A percentile compares a stretch with the other conserved stretches of the same genome.
These are phyloP conservation scores for Ooceraea biroi DNA, from an alignment of 1,140 invertebrate species.

Conservation along the genomic window DNA sequence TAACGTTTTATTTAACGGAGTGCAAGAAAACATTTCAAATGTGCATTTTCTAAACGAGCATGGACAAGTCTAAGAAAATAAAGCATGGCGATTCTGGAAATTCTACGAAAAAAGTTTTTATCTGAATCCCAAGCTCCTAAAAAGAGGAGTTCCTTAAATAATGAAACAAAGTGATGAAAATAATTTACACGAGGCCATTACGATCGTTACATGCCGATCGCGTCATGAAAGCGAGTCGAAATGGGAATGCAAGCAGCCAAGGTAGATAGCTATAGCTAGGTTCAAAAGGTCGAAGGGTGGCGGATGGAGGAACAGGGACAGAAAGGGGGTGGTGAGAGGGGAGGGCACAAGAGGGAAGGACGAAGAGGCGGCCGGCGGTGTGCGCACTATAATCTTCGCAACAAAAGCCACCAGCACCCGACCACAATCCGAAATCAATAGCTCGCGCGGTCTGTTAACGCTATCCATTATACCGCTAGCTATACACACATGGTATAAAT, in stretches of 20 bases:
- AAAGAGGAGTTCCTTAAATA: neutral
- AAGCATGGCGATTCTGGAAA: neutral
- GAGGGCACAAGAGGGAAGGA: neutral
- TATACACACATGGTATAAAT: constrained; percentile 59
- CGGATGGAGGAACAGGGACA: neutral
- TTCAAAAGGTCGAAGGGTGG: constrained; percentile 58
- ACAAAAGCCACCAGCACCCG: constrained; percentile 78
- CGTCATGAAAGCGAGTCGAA: neutral
- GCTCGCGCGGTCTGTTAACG: constrained; percentile 79
- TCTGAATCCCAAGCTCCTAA: too few species aligned
- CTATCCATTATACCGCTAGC: constrained; percentile 75
- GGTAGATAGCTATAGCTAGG: constrained; percentile 39
- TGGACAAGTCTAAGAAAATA: neutral
- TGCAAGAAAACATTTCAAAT: neutral
- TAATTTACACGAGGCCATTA: neutral
- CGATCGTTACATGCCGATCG: neutral
- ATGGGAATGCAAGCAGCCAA: constrained; percentile 9
- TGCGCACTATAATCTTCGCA: constrained; percentile 78
- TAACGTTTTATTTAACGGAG: neutral
- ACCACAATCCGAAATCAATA: constrained; percentile 82
- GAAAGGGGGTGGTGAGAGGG: neutral
- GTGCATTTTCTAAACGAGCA: neutral
- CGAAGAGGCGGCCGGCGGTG: constrained; percentile 66
- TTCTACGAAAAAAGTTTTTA: too few species aligned
- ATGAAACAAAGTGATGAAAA: neutral